These are phyloP conservation scores for Celastrina argiolus DNA, from an alignment of 2,888 invertebrate genomes.

Conservation along the genomic window DNA sequence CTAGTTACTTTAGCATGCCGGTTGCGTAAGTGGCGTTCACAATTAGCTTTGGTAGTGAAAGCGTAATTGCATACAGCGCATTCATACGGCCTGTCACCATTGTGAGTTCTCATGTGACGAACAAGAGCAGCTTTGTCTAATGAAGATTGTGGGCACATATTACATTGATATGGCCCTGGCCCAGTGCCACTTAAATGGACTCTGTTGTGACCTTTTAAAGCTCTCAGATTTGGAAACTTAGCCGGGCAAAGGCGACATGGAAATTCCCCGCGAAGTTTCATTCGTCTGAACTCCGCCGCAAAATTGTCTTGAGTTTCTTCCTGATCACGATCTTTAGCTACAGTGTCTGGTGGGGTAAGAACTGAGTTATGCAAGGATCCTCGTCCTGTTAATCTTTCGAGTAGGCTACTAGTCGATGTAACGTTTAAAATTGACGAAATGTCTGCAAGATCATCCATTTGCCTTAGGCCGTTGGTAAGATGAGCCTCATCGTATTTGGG, in stretches of 20 bases:
- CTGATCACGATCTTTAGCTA: conserved; percentile 60
- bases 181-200: conserved; percentile 88
- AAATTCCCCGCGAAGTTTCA: conserved; percentile 93
- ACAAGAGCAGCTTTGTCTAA: conserved; percentile 94
- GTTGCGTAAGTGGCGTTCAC: conserved; percentile 95
- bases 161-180: conserved; percentile 91
- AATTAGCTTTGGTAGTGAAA: conserved; percentile 98
- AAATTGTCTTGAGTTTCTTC: conserved; percentile 90
- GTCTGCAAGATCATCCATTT: conserved; percentile 86
- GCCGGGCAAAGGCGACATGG: conserved; percentile 93
- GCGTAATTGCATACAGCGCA: conserved; percentile 97
- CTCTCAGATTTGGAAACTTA: conserved; percentile 91
- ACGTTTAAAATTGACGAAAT: conserved; percentile 90
- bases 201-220: conserved; percentile 93
- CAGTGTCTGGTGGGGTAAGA: conserved; percentile 65
- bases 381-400: conserved; percentile 79
- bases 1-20: conserved; percentile 91
- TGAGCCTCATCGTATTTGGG: conserved; percentile 64
- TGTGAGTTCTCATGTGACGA: conserved; percentile 95
- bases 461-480: conserved; percentile 59
- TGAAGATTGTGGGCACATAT: conserved; percentile 93
- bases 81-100: conserved; percentile 96
- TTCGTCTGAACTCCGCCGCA: conserved; percentile 90
- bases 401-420: conserved; percentile 82
- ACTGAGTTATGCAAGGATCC: conserved; percentile 63